Evolutionary conservation across 2,888 invertebrate species (phyloP), one percentile per base, ranked within the genome.

Genomic region (Galerucella calmariensis): DNA sequence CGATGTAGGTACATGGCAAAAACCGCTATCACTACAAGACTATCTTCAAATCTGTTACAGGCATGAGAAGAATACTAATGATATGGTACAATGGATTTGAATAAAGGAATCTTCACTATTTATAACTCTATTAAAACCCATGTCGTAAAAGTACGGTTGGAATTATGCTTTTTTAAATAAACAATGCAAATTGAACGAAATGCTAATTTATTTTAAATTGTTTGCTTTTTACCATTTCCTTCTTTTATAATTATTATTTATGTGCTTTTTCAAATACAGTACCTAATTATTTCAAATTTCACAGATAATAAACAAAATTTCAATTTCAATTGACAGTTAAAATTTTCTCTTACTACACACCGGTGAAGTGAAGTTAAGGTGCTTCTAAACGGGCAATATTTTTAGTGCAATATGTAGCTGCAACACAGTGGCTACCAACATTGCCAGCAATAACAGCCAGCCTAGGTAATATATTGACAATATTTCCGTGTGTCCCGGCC

Each of bases 11-110:
- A 69, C 68, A 69, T 69, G 59, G 44, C 58, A 69, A 59, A 68
- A 68, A 69, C 68, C 68, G 68, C 68, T 69, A 69, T 69, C 44
- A 69, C 24, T 61, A 59, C 68, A 69, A 59, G 27, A 69, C 16
- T 69, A 69, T 69, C 68, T 48, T 69, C 10, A 69, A 69, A 69
- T 69, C 58, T 69, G 44, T 69, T 59, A 61, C 68, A 61, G 44
- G 59, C 59, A 48, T 69, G 68, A 20, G 46, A 61, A 69, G 59
- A 69, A 69, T 69, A 59, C 14, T 67, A 67, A 67, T 44, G 24
- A 58, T 12, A 58, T 44, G 58, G 20, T 69, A 59, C 44, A 69
- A 27, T 67, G 46, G 56, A 67, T 44, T 67, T n/a, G 16, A 56
- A 67, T 56, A 67, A 58, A 67, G 41, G 67, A 56, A 14, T 56